Percentiles rank a stretch among this genome's conserved stretches.
These are phyloP conservation scores for Sycophila texana DNA, from an alignment of 2,888 invertebrate genomes.

Conservation along the genomic window DNA sequence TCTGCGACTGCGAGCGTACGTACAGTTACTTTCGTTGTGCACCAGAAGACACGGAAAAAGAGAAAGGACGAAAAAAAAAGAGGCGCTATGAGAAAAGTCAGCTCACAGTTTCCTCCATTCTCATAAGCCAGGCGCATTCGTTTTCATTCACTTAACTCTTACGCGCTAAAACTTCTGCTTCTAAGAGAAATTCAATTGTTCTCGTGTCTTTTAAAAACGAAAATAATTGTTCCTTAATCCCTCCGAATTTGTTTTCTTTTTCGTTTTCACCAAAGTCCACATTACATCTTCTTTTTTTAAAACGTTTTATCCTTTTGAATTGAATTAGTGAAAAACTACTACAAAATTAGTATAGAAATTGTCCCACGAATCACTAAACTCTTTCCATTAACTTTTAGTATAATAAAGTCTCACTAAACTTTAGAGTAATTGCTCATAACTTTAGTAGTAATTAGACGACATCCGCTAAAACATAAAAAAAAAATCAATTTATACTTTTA, in stretches of 20 bases:
- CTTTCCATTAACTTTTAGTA: too few species aligned
- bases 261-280: background rate
- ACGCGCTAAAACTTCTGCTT: background rate
- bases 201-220: background rate
- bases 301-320: background rate
- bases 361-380: too few species aligned
- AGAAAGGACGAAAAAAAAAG: conserved; percentile 3
- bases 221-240: background rate
- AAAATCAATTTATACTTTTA: background rate
- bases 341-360: too few species aligned
- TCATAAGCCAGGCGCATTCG: conserved; percentile 35
- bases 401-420: too few species aligned
- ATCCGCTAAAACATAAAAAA: too few species aligned
- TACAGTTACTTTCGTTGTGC: conserved; percentile 17
- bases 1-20: background rate
- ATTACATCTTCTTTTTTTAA: background rate
- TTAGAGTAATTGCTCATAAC: too few species aligned
- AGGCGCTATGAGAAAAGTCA: conserved; percentile 27
- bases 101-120: conserved; percentile 33
- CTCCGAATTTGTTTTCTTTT: background rate
- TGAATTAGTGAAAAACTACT: background rate
- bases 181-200: background rate
- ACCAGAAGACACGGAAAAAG: conserved; percentile 25
- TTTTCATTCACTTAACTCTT: conserved; percentile 36
- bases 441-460: too few species aligned